phyloP scores from a whole-genome alignment of 2,113 vertebrate species.

The Glaucomys volans region DNA sequence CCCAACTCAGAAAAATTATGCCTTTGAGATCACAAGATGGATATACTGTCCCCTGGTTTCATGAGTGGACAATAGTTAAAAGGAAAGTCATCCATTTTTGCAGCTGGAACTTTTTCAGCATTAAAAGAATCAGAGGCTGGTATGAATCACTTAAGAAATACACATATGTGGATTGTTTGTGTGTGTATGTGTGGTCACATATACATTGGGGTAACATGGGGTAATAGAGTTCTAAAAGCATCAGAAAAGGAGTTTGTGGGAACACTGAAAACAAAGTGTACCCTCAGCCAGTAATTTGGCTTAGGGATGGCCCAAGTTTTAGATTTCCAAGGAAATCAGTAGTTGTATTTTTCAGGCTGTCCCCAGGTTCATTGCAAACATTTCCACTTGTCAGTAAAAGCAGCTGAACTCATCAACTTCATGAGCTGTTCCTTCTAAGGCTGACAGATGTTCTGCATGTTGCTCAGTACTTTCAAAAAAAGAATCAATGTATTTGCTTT shows the following conservation, averaged over 20 bases:
- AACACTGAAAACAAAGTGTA: background rate
- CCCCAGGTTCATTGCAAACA: background rate
- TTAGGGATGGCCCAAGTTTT: background rate
- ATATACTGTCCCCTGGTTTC: background rate
- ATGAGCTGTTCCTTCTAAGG: constrained; percentile 6
- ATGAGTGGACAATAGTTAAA: background rate
- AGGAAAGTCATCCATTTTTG: background rate
- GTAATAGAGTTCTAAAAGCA: background rate
- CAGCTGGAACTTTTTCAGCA: background rate
- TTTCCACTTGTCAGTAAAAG: background rate
- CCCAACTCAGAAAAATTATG: background rate
- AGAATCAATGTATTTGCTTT: constrained; percentile 27
- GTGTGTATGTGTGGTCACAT: no score
- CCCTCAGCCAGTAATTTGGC: background rate
- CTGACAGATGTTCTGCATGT: constrained; percentile 40
- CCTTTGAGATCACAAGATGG: background rate
- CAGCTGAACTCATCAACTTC: background rate
- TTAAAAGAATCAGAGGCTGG: background rate
- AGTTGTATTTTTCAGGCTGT: constrained; percentile 1
- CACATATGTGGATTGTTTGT: background rate
- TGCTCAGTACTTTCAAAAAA: constrained; percentile 47
- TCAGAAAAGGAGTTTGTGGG: background rate
- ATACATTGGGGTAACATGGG: background rate
- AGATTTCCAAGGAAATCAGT: background rate
- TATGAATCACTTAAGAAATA: background rate